Conservation (phyloP, 2,797 vertebrate genomes). For the Crax fasciolata region DNA sequence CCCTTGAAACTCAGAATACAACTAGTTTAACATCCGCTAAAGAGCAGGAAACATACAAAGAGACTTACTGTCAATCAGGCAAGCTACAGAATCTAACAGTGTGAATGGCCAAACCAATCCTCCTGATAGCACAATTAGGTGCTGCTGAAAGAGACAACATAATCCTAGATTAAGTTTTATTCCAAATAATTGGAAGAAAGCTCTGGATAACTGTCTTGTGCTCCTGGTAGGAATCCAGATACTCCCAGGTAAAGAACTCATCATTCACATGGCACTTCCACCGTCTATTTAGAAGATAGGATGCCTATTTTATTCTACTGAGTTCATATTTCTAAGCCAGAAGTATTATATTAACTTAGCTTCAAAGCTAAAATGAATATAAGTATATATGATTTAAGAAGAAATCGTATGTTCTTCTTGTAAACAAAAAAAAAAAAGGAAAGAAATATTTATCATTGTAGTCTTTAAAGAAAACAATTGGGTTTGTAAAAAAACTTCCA, state of each 20-base stretch:
- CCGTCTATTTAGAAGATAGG: slow-evolving; percentile 18
- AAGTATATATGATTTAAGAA: slow-evolving; percentile 22
- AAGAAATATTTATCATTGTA: neutral
- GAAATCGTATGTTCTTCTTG: slow-evolving; percentile 11
- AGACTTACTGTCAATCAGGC: slow-evolving; percentile 24
- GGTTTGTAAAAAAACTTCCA: slow-evolving; percentile 32
- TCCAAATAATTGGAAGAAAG: slow-evolving; percentile 62
- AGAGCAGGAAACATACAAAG: slow-evolving; percentile 16
- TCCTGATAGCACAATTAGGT: slow-evolving; percentile 22
- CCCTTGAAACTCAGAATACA: slow-evolving; percentile 42
- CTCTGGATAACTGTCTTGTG: slow-evolving; percentile 6
- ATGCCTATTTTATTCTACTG: neutral
- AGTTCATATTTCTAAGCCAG: neutral
- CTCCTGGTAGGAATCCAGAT: slow-evolving; percentile 29
- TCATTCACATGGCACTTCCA: neutral
- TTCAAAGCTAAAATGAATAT: neutral
- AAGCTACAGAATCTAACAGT: slow-evolving; percentile 32
- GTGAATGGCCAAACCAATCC: slow-evolving; percentile 6
- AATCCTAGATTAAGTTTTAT: slow-evolving; percentile 67
- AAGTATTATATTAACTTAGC: neutral
- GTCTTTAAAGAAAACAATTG: neutral
- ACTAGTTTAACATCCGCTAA: slow-evolving; percentile 40
- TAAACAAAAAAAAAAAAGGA: neutral
- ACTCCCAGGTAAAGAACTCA: slow-evolving; percentile 16
- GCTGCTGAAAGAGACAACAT: slow-evolving; percentile 39